Evolutionary conservation across 2,113 vertebrate species (phyloP).

Genomic region (Reinhardtius hippoglossoides): DNA sequence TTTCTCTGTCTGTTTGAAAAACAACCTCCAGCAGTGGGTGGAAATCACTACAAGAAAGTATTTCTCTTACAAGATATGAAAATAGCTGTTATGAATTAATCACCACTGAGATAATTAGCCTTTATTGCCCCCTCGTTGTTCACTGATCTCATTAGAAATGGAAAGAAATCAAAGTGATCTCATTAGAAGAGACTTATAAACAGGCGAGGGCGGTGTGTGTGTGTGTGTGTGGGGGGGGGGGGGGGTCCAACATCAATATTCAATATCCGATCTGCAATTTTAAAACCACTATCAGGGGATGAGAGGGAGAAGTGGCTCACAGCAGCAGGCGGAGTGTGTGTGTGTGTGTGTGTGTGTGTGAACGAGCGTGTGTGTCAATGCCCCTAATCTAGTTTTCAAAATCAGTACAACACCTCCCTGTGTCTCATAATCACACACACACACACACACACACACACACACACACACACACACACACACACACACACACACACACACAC

Average conservation of each 20-base stretch:
- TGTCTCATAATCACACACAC: slow-evolving; percentile 10
- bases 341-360: slow-evolving; percentile 24
- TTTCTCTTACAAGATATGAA: slow-evolving; percentile 62
- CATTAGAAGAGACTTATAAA: slow-evolving; percentile 59
- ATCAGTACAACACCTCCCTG: slow-evolving; percentile 25
- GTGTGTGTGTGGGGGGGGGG: slow-evolving; percentile 2
- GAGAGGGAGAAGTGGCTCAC: slow-evolving; percentile 38
- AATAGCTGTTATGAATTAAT: slow-evolving; percentile 69
- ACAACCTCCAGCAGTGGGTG: slow-evolving; percentile 57
- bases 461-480: slow-evolving; percentile 20
- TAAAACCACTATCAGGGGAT: slow-evolving; percentile 33
- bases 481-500: slow-evolving; percentile 16
- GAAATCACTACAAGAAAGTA: slow-evolving; percentile 14
- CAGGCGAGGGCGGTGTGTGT: slow-evolving; percentile 7
- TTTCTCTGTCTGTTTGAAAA: slow-evolving; percentile 29
- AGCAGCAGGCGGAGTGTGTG: slow-evolving; percentile 13
- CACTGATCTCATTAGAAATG: slow-evolving; percentile 65
- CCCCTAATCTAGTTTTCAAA: slow-evolving; percentile 56
- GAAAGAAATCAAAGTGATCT: slow-evolving; percentile 71
- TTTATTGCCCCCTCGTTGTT: slow-evolving; percentile 62
- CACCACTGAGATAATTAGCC: slow-evolving; percentile 68
- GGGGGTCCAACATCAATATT: slow-evolving; percentile 67
- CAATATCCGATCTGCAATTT: slow-evolving; percentile 61
- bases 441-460: slow-evolving; percentile 23
- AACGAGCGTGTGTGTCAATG: slow-evolving; percentile 31